These are phyloP conservation scores for Escarpia spicata DNA, from an alignment of 2,888 invertebrate species.

Conservation along the genomic window DNA sequence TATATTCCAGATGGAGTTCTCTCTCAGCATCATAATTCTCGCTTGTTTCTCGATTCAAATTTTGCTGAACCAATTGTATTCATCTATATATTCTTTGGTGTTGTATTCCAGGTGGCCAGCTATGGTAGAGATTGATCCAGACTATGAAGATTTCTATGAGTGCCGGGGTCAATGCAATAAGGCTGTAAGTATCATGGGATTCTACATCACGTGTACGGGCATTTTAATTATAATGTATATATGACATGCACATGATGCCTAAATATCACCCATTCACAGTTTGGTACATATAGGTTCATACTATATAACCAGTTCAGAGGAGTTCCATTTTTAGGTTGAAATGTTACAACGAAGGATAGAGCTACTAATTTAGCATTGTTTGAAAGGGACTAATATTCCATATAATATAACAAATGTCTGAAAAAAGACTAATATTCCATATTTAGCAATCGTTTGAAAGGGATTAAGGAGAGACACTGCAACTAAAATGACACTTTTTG, in stretches of 20 bases:
- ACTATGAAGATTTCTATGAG: constrained; percentile 69
- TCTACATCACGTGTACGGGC: constrained; percentile 35
- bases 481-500: no score
- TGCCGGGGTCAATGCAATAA: constrained; percentile 23
- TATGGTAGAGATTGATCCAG: constrained; percentile 77
- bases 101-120: constrained; percentile 72
- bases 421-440: no score
- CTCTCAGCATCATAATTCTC: not conserved
- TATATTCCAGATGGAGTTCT: not conserved
- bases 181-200: constrained; percentile 24
- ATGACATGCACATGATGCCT: constrained; percentile 36
- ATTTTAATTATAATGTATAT: not conserved
- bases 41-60: not conserved
- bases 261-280: not conserved
- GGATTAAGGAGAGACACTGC: no score
- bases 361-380: no score
- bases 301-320: no score
- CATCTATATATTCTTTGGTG: not conserved
- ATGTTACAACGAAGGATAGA: no score
- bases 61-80: not conserved
- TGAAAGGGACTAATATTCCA: no score
- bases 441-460: no score
- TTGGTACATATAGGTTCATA: not conserved
- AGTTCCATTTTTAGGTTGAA: no score
- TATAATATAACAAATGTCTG: no score